Evolutionary conservation across 2,797 vertebrate genomes (phyloP).

Genomic region (Bryconaethiops microstoma): DNA sequence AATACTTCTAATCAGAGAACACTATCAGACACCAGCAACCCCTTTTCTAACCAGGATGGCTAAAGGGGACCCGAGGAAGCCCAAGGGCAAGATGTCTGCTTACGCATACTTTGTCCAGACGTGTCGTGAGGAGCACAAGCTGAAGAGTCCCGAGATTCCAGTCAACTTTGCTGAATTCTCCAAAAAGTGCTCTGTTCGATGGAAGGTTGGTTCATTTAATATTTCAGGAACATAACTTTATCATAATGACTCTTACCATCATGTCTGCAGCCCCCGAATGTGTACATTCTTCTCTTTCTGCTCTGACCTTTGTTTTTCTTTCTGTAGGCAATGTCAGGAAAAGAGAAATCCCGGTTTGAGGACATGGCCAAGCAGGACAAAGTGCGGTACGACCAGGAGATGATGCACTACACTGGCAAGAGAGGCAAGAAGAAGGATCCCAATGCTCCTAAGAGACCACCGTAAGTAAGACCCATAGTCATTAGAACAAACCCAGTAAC

Average conservation of each 20-base stretch:
- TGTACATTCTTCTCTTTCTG: not conserved
- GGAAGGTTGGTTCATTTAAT: conserved; percentile 75
- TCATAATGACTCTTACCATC: too few relatives aligned
- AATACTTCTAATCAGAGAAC: conserved; percentile 19
- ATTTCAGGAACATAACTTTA: too few relatives aligned
- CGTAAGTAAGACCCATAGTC: conserved; percentile 72
- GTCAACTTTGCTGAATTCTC: conserved; percentile 86
- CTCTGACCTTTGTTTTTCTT: conserved; percentile 15
- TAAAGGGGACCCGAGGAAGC: conserved; percentile 89
- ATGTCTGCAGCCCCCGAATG: not conserved
- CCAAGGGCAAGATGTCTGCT: conserved; percentile 90
- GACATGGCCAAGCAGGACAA: conserved; percentile 87
- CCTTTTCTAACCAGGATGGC: conserved; percentile 74
- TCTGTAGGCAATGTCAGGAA: conserved; percentile 82
- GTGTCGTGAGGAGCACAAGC: conserved; percentile 86
- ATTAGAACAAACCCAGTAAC: not conserved
- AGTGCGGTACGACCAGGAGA: conserved; percentile 85
- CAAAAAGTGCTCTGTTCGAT: conserved; percentile 81
- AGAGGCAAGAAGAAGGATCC: conserved; percentile 88
- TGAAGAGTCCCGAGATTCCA: conserved; percentile 85
- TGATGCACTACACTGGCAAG: conserved; percentile 86
- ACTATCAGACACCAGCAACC: conserved; percentile 6
- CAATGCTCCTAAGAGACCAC: conserved; percentile 86
- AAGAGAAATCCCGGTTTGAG: conserved; percentile 87
- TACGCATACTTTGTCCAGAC: conserved; percentile 86